Base-by-base conservation (phyloP, 1,140 invertebrate species). In the Drosophila pseudoobscura region DNA sequence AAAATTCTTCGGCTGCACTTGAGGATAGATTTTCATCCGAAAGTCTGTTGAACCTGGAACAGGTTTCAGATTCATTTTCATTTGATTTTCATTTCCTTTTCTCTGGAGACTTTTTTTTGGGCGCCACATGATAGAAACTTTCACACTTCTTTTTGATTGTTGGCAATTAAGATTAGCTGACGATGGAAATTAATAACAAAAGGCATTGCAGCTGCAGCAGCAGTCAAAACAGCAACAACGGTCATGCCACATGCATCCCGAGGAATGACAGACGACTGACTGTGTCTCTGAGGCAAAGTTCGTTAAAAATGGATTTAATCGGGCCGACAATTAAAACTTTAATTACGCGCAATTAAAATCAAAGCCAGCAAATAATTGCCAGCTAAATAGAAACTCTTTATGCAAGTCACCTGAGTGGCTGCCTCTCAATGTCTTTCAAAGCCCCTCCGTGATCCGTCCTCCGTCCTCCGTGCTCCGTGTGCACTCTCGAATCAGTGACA, bases 281-380 rank as follows among this genome's bases (percentile, higher is more conserved):
- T 35, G 52, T 26, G 52, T 3, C 31, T 51, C 31, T 11, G 11
- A 44, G 11, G 71, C 61, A 73, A 80, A 85, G 82, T 82, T 82
- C 69, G 68, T 80, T 79, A 75, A 83, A 83, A 79, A 50, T 72
- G 65, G 59, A 84, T 80, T 88, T 72, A 72, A 78, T 75, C 64
- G 70, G 52, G 31, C 64, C 29, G 53, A 78, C 78, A 82, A 87
- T 87, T 88, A 87, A 85, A 50, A n/a, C 70, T 59, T 73, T 87
- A 87, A 87, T 87, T 87, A 77, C 65, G 52, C 22, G 69, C 82
- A 87, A 78, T 87, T 87, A 87, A 82, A 82, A 75, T 75, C 78
- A 88, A 87, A 87, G 80, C 69, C 69, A 82, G 56, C 44, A 61
- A 79, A 64, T 73, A 65, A 62, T 80, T 75, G 52, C 74, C 62